Base-by-base conservation (phyloP, 2,888 invertebrate species). In the Holacanthella duospinosa region DNA sequence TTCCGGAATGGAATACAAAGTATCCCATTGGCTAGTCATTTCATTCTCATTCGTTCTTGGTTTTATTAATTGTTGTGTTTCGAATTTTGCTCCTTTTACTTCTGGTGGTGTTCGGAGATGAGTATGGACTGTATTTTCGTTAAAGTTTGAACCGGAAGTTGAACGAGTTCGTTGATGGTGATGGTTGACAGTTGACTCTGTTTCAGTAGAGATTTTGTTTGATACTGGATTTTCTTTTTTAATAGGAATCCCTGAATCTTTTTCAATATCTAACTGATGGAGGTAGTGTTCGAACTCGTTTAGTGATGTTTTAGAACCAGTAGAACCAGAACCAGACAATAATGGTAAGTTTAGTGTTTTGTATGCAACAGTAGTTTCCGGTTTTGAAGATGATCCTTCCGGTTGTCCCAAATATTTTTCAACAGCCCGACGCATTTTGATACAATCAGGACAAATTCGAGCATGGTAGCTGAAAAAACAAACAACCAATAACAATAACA, bases 401-500 rank as follows among this genome's bases (percentile, higher is more conserved):
- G 48, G 48, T 48, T 48, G 48, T 48, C 48, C 48, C 48, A 48
- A 48, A 48, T 48, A 48, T 48, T 21, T 48, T 48, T 48, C 48
- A 48, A 48, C 68, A 9, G 70, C 71, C 9, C 71, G 62, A 9
- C 73, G 64, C 44, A 73, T 69, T 53, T 68, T 69, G n/a, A 73
- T 66, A 57, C 73, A 73, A 62, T 73, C 73, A 0, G 73, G 73
- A 63, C 73, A 73, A 62, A 71, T 70, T 2, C 71, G 64, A 43
- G 69, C 73, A 55, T 73, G 73, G 55, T 68, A 71, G 21, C 48
- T 48, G 48, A 4, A 48, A 21, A 48, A 48, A 48, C 9, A 12
- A 36, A 36, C n/a, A n/a, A n/a, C n/a, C n/a, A 36, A 36, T 36
- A 16, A 16, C 6, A 36, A 16, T 36, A 9, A 36, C 16, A 16